Evolutionary conservation across 2,888 invertebrate genomes (phyloP).

Genomic region (Meiosimyza decipiens): DNA sequence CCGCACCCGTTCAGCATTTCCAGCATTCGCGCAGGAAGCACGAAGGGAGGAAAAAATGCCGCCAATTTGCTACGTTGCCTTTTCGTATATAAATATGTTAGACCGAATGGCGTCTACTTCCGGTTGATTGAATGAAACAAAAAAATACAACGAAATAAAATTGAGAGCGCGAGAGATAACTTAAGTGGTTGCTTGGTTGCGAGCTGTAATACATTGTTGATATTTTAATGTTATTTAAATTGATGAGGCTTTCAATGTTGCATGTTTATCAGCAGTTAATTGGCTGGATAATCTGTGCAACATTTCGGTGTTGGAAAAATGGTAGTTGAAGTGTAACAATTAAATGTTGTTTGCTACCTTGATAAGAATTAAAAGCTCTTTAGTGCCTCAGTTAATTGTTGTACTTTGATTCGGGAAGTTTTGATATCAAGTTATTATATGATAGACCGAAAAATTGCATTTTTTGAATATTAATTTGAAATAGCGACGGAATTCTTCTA

Average conservation of each 20-base stretch:
- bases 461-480: neutral
- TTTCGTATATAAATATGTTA: slow-evolving; percentile 24
- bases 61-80: slow-evolving; percentile 35
- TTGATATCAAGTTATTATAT: too few relatives aligned
- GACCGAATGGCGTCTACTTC: slow-evolving; percentile 43
- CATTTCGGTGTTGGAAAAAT: too few relatives aligned
- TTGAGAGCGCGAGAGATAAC: neutral
- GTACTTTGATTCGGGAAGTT: too few relatives aligned
- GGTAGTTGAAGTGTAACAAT: too few relatives aligned
- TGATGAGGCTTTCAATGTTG: slow-evolving; percentile 1
- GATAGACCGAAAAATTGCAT: too few relatives aligned
- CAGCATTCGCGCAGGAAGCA: neutral
- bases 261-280: slow-evolving; percentile 16
- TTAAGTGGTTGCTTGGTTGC: neutral
- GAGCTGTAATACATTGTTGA: neutral
- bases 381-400: too few relatives aligned
- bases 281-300: slow-evolving; percentile 6
- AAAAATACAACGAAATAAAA: neutral
- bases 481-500: neutral
- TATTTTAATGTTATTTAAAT: neutral
- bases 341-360: too few relatives aligned
- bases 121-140: slow-evolving; percentile 15
- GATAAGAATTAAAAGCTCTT: too few relatives aligned
- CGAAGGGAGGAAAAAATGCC: slow-evolving; percentile 26
- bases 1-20: slow-evolving; percentile 5